Evolutionary conservation across 2,113 vertebrate genomes (phyloP).

Genomic region (Cebidichthys violaceus): DNA sequence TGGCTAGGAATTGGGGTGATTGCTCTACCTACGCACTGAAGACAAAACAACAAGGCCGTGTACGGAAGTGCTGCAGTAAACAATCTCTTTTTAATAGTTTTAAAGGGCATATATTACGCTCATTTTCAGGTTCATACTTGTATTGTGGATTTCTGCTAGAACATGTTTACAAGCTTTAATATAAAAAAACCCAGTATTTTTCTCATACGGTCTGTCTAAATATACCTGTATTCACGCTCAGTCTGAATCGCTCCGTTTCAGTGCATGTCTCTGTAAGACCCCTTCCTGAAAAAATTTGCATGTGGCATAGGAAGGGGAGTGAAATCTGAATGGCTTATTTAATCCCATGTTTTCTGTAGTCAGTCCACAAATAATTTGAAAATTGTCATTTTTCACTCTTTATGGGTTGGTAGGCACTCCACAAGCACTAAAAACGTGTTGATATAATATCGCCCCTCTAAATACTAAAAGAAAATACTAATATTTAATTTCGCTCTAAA

Average conservation of each 20-base stretch:
- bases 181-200: no score
- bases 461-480: slow-evolving; percentile 2
- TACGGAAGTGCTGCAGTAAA: slow-evolving; percentile 13
- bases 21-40: background rate
- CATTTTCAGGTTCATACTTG: no score
- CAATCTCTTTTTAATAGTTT: slow-evolving; percentile 8
- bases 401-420: background rate
- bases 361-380: background rate
- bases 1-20: background rate
- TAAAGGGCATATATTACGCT: background rate
- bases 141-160: no score
- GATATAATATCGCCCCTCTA: background rate
- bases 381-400: background rate
- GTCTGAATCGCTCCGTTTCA: no score
- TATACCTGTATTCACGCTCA: no score
- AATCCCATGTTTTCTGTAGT: background rate
- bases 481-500: background rate
- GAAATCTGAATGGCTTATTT: background rate
- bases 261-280: background rate
- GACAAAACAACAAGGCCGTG: slow-evolving; percentile 8
- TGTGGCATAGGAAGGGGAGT: background rate
- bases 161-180: no score
- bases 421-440: background rate
- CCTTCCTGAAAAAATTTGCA: background rate
- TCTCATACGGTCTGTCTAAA: no score